Evolutionary conservation across 2,797 vertebrate genomes (phyloP).

Genomic region (Anableps anableps): DNA sequence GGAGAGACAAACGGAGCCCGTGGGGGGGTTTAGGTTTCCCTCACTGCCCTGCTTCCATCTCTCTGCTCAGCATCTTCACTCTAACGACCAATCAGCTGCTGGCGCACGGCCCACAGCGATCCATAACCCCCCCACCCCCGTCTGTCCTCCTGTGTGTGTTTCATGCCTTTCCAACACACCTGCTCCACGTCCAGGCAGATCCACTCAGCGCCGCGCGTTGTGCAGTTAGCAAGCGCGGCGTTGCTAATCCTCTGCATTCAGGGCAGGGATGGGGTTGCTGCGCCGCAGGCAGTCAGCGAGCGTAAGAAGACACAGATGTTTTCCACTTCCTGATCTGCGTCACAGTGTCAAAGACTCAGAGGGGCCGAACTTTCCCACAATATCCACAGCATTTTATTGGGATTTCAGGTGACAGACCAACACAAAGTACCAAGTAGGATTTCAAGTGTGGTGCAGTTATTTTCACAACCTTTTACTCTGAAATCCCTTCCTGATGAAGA

Average conservation of each 20-base stretch:
- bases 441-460: no score
- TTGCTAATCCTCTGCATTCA: constrained; percentile 61
- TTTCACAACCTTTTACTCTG: no score
- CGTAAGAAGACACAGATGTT: constrained; percentile 69
- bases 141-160: constrained; percentile 25
- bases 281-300: constrained; percentile 54
- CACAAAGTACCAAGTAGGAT: no score
- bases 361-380: background rate
- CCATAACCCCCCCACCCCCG: constrained; percentile 64
- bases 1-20: constrained; percentile 65
- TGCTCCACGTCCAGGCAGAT: constrained; percentile 43
- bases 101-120: constrained; percentile 74
- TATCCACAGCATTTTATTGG: no score
- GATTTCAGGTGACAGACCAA: no score
- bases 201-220: constrained; percentile 53
- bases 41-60: constrained; percentile 57
- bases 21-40: constrained; percentile 62
- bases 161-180: constrained; percentile 49
- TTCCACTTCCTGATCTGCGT: constrained; percentile 24
- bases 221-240: constrained; percentile 57
- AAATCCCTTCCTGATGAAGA: no score
- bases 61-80: constrained; percentile 37
- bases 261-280: constrained; percentile 54
- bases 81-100: constrained; percentile 68
- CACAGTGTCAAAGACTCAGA: constrained; percentile 1